phyloP scores from a whole-genome alignment of 2,797 vertebrate species.

The Melanogrammus aeglefinus region DNA sequence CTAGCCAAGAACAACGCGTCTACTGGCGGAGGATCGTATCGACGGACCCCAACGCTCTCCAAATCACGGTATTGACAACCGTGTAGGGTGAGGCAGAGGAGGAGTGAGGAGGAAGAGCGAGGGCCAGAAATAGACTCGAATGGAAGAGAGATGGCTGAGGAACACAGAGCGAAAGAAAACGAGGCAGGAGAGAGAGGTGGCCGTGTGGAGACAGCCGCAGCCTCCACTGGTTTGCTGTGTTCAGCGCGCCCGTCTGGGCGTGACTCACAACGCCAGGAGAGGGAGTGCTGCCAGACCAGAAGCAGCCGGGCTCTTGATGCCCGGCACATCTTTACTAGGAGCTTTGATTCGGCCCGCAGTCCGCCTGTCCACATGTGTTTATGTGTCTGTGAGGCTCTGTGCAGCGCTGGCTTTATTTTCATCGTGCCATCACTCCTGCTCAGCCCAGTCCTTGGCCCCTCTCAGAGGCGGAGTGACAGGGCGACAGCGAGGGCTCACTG shows the following conservation, averaged over 20 bases:
- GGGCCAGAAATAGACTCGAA: slow-evolving; percentile 27
- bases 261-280: slow-evolving; percentile 62
- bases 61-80: neutral
- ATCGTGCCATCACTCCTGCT: slow-evolving; percentile 45
- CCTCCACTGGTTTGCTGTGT: slow-evolving; percentile 63
- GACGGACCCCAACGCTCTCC: neutral
- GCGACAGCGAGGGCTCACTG: slow-evolving; percentile 15
- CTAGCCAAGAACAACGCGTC: neutral
- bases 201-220: slow-evolving; percentile 59
- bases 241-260: slow-evolving; percentile 56
- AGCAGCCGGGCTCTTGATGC: slow-evolving; percentile 37
- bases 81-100: slow-evolving; percentile 27
- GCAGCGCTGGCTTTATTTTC: slow-evolving; percentile 49
- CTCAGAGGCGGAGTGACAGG: slow-evolving; percentile 44
- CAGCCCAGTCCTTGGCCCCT: slow-evolving; percentile 34
- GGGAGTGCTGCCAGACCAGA: slow-evolving; percentile 39
- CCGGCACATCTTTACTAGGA: slow-evolving; percentile 23
- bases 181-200: slow-evolving; percentile 23
- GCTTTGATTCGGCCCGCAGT: slow-evolving; percentile 44
- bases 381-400: slow-evolving; percentile 49
- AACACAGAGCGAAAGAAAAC: neutral
- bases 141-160: slow-evolving; percentile 11
- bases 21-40: neutral
- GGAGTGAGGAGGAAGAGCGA: slow-evolving; percentile 26
- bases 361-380: slow-evolving; percentile 57